Conservation (phyloP, 2,888 invertebrate genomes). For the Drosophila macrothrix region DNA sequence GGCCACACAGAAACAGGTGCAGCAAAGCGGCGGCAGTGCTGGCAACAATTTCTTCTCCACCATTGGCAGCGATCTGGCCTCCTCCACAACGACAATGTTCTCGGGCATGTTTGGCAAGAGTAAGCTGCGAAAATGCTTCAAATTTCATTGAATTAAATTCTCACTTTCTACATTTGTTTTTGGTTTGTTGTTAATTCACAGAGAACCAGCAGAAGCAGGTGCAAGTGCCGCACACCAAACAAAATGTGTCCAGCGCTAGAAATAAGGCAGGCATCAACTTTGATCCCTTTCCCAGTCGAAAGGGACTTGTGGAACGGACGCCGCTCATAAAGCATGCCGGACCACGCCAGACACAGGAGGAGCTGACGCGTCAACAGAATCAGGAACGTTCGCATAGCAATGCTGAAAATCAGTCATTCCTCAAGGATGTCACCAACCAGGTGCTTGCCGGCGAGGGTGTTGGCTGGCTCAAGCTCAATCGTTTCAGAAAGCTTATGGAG, state of each 20-base stretch:
- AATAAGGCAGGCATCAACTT: constrained; percentile 87
- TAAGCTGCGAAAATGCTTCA: constrained; percentile 73
- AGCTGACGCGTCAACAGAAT: constrained; percentile 89
- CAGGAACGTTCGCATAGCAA: constrained; percentile 91
- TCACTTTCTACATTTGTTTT: neutral
- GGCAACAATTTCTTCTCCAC: constrained; percentile 94
- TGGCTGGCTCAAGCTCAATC: constrained; percentile 97
- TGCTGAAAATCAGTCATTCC: constrained; percentile 96
- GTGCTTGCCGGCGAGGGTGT: constrained; percentile 87
- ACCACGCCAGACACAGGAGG: constrained; percentile 88
- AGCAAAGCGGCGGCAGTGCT: constrained; percentile 85
- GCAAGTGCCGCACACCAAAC: constrained; percentile 60
- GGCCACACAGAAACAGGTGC: constrained; percentile 85
- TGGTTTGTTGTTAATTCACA: constrained; percentile 21
- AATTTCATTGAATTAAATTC: neutral
- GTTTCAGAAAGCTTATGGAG: constrained; percentile 98
- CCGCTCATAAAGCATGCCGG: constrained; percentile 94
- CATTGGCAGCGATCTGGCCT: constrained; percentile 96
- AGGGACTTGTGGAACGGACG: constrained; percentile 95
- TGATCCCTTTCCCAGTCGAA: constrained; percentile 92
- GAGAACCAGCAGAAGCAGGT: constrained; percentile 79
- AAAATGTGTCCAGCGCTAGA: constrained; percentile 32
- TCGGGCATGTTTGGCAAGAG: constrained; percentile 95
- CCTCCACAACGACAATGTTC: constrained; percentile 97
- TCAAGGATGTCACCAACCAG: constrained; percentile 91